Percentiles rank a stretch among this genome's conserved stretches.
phyloP scores from a whole-genome alignment of 2,113 vertebrate genomes.

The Podilymbus podiceps region DNA sequence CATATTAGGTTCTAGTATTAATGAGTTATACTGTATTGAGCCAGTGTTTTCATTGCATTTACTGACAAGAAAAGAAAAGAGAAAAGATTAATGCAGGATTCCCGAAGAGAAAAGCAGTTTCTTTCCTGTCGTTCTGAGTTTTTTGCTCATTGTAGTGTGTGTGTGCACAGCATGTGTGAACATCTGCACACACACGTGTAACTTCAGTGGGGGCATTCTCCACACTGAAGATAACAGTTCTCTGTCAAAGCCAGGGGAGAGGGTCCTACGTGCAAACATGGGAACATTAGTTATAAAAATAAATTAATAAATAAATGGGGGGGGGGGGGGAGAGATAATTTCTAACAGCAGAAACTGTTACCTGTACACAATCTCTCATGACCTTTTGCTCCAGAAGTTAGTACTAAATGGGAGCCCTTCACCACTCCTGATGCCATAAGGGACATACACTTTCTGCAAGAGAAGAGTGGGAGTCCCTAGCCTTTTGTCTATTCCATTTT shows the following conservation, averaged over 20 bases:
- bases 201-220: background rate
- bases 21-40: conserved; percentile 5
- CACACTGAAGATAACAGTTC: background rate
- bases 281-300: background rate
- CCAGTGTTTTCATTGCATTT: background rate
- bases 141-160: fast-evolving
- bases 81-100: background rate
- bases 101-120: background rate
- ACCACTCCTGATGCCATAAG: background rate
- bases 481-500: background rate
- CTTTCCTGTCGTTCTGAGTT: background rate
- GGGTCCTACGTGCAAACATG: background rate
- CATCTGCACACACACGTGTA: background rate
- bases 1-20: background rate
- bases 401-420: background rate
- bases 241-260: background rate
- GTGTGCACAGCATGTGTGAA: fast-evolving
- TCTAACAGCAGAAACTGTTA: background rate
- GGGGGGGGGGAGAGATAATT: background rate
- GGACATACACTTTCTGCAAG: background rate
- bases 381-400: background rate
- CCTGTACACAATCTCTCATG: background rate
- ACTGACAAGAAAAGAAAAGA: background rate
- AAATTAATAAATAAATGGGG: too few species aligned
- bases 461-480: background rate